Conservation (phyloP, 2,888 invertebrate genomes). For the Morpho helenor region DNA sequence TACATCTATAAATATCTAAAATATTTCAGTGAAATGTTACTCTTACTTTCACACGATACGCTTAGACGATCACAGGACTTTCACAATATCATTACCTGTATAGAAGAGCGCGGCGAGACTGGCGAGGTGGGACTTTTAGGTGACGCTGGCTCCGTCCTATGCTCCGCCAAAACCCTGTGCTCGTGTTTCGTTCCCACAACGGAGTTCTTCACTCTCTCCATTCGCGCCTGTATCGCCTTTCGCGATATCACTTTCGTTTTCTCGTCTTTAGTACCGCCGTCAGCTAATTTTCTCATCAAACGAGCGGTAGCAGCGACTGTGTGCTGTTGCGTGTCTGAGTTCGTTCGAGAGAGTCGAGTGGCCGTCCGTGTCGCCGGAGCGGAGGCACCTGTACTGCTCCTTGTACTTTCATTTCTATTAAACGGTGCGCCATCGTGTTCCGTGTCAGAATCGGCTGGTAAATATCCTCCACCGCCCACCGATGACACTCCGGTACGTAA, state of each 20-base stretch:
- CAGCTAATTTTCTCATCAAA: conserved; percentile 64
- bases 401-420: conserved; percentile 82
- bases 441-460: conserved; percentile 73
- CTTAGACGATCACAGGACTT: conserved; percentile 44
- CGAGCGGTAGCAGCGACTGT: conserved; percentile 67
- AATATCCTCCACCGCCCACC: conserved; percentile 78
- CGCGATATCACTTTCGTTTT: conserved; percentile 65
- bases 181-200: conserved; percentile 70
- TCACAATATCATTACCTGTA: conserved; percentile 55
- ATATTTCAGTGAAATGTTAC: too few relatives aligned
- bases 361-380: conserved; percentile 55
- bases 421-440: conserved; percentile 76
- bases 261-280: conserved; percentile 65
- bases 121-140: conserved; percentile 60
- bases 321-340: conserved; percentile 71
- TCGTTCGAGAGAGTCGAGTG: conserved; percentile 63
- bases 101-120: conserved; percentile 53
- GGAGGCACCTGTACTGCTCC: conserved; percentile 84
- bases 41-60: not conserved
- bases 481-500: conserved; percentile 84
- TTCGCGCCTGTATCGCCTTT: conserved; percentile 69
- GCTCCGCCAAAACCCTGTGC: conserved; percentile 71
- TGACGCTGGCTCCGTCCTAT: conserved; percentile 60
- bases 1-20: too few relatives aligned
- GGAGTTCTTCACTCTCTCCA: conserved; percentile 69